Evolutionary conservation across 1,140 invertebrate species (phyloP).

Genomic region (Steinernema khuongi): DNA sequence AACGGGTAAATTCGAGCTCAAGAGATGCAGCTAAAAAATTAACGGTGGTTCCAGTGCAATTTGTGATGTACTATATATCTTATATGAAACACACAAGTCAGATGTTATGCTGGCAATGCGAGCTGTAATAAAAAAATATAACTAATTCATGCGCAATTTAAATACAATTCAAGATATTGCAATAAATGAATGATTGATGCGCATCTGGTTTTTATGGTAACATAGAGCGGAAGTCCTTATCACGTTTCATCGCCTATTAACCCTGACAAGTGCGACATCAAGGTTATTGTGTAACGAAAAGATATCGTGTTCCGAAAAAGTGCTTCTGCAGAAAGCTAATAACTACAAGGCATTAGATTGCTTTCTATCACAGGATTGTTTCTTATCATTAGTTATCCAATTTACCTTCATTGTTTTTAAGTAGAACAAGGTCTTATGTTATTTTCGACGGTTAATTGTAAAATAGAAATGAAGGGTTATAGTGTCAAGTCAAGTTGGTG

Average conservation of each 20-base stretch:
- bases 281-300: not conserved
- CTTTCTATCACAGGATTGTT: too few relatives aligned
- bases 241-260: not conserved
- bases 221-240: not conserved
- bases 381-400: too few relatives aligned
- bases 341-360: not conserved
- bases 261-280: conserved; percentile 7
- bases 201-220: not conserved
- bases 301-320: not conserved
- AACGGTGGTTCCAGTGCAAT: not conserved
- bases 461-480: too few relatives aligned
- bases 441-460: too few relatives aligned
- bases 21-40: too few relatives aligned
- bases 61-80: not conserved
- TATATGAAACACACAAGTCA: not conserved
- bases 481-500: too few relatives aligned
- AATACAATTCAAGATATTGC: not conserved
- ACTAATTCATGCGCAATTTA: not conserved
- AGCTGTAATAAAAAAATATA: not conserved
- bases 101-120: not conserved
- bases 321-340: not conserved
- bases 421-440: too few relatives aligned
- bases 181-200: not conserved
- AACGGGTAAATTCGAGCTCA: too few relatives aligned
- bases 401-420: too few relatives aligned